phyloP scores from a whole-genome alignment of 2,888 invertebrate species.

The Leucania comma region DNA sequence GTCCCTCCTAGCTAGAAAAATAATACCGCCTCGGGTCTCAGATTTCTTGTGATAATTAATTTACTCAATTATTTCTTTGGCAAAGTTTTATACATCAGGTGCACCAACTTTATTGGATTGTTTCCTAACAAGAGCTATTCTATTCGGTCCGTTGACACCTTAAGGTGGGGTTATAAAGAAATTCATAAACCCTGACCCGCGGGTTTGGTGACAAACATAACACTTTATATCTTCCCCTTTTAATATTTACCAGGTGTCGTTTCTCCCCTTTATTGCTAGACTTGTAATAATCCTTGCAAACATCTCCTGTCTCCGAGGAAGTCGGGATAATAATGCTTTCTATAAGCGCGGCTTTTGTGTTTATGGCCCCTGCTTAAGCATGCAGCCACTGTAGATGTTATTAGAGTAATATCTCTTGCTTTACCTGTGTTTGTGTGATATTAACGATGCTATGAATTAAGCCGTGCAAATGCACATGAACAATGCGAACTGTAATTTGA shows the following conservation, averaged over 20 bases:
- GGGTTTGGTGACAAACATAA: conserved; percentile 78
- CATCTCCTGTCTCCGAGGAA: conserved; percentile 65
- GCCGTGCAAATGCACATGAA: conserved; percentile 27
- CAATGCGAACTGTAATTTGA: conserved; percentile 7
- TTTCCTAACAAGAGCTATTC: conserved; percentile 3
- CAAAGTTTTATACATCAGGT: background rate
- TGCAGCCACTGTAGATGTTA: conserved; percentile 61
- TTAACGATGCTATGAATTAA: conserved; percentile 49
- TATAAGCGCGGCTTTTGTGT: conserved; percentile 78
- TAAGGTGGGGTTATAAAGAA: conserved; percentile 60
- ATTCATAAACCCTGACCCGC: conserved; percentile 69
- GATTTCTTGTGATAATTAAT: conserved; percentile 48
- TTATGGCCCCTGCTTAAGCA: conserved; percentile 69
- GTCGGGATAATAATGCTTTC: conserved; percentile 76
- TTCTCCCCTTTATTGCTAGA: conserved; percentile 83
- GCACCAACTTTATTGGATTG: background rate
- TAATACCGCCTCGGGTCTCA: conserved; percentile 23
- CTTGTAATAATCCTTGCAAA: conserved; percentile 83
- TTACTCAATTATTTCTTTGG: conserved; percentile 18
- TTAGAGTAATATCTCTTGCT: conserved; percentile 61
- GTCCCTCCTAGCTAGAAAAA: conserved; percentile 30
- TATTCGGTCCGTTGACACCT: conserved; percentile 31
- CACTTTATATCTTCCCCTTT: conserved; percentile 82
- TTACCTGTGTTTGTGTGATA: conserved; percentile 57
- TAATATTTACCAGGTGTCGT: conserved; percentile 89